Evolutionary conservation across 2,113 vertebrate genomes (phyloP).

Genomic region (Fulmarus glacialis): DNA sequence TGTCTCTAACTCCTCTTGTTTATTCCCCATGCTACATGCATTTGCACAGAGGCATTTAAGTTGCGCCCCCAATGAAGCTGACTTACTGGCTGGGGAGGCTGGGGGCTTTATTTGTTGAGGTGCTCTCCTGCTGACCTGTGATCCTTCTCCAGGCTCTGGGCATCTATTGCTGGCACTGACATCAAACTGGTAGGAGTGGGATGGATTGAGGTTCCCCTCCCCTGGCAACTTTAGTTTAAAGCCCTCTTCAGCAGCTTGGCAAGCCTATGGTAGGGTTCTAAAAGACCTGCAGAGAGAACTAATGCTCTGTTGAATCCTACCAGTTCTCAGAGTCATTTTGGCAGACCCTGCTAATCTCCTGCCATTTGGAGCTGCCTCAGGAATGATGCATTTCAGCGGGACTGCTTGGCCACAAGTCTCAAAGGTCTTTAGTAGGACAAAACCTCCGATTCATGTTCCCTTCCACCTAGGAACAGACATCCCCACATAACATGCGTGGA

Average conservation of each 20-base stretch:
- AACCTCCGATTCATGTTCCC: background rate
- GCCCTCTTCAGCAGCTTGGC: background rate
- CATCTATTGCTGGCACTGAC: too few species aligned
- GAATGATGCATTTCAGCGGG: background rate
- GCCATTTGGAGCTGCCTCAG: background rate
- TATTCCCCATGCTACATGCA: background rate
- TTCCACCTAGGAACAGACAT: background rate
- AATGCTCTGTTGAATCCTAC: background rate
- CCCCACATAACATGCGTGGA: background rate
- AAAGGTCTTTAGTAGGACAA: background rate
- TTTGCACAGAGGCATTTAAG: background rate
- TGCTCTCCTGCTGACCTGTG: background rate
- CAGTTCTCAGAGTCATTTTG: background rate
- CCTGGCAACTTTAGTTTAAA: background rate
- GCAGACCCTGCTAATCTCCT: background rate
- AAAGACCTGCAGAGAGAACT: background rate
- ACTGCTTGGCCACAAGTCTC: background rate
- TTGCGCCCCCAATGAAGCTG: background rate
- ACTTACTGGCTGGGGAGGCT: background rate
- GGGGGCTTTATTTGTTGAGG: background rate
- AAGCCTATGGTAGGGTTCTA: background rate
- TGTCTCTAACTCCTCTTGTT: background rate
- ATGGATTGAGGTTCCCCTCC: background rate
- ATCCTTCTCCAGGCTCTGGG: too few species aligned
- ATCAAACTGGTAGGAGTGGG: background rate